These are phyloP conservation scores for Celastrina argiolus DNA, from an alignment of 2,888 invertebrate genomes.

Conservation along the genomic window DNA sequence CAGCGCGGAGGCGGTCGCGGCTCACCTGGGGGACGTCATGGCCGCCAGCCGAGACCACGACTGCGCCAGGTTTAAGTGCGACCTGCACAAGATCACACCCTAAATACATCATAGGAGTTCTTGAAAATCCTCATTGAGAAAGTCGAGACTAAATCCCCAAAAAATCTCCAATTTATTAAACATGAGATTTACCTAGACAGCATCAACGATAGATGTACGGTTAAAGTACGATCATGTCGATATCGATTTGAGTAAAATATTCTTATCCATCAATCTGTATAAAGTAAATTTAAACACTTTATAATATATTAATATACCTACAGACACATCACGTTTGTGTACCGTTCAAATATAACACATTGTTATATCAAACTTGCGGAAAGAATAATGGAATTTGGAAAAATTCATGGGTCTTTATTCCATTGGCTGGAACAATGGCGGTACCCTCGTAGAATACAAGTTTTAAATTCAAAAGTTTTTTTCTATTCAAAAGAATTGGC, in stretches of 20 bases:
- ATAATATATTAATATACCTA: no score
- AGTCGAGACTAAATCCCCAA: background rate
- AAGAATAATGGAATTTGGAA: background rate
- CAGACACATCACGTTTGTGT: no score
- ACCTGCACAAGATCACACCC: slow-evolving; percentile 37
- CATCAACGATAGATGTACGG: background rate
- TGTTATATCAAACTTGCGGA: background rate
- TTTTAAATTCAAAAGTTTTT: background rate
- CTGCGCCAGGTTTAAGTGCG: slow-evolving; percentile 81
- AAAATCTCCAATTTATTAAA: no score
- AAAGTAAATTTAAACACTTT: no score
- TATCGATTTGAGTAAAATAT: background rate
- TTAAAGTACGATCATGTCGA: background rate
- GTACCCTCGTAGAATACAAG: background rate
- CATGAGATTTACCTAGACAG: background rate
- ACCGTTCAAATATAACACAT: no score
- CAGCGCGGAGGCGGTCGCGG: slow-evolving; percentile 78
- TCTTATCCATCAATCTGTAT: no score
- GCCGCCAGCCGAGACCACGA: slow-evolving; percentile 83
- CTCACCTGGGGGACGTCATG: slow-evolving; percentile 86
- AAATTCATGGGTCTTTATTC: background rate
- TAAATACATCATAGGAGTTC: background rate
- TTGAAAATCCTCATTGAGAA: background rate
- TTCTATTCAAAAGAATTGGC: background rate
- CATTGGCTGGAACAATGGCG: slow-evolving; percentile 10